Evolutionary conservation across 2,113 vertebrate species (phyloP), one percentile per base, ranked within the genome.

Genomic region (Serranochromis macrocephalus): DNA sequence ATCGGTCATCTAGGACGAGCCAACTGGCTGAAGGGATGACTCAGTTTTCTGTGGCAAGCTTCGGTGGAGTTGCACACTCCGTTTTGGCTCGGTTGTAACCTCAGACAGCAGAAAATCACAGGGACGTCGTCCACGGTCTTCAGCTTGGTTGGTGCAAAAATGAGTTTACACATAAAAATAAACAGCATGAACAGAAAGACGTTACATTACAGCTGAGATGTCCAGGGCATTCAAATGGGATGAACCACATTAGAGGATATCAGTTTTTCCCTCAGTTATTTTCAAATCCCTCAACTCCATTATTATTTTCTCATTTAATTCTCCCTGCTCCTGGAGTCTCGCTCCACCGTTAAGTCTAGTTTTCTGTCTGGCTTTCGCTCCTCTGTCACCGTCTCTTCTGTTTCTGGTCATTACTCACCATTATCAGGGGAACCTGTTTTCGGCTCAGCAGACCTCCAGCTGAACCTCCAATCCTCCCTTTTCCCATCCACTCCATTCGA

Each of bases 1-100:
- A 45, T 29, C 5, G 53, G 86, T 85, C 86, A 85, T 82, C 49
- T 21, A 29, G 81, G 83, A 84, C 14, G 11, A 81, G 85, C 89
- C 89, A 88, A 90, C 84, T 68, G 79, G 86, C 83, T 87, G 80
- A 80, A 53, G 61, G 80, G 49, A 91, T 95, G 93, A 95, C 93
- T 94, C 93, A 89, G 91, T 87, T 86, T 84, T 93, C 47, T 90
- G 66, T 89, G 89, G 80, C 9, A 66, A 87, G 51, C 45, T 78
- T 47, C 14, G 29, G 85, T 55, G 66, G 80, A 86, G 87, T 29
- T 66, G 87, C 81, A 71, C 85, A 9, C 83, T 81, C 53, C 68
- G 10, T 3, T 31, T 61, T 81, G 85, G 87, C 61, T 68, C 29
- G 5, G 45, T 13, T 4, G 13, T 31, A 83, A 83, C 82, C 63